Percentiles rank a stretch among this genome's conserved stretches.
phyloP scores from a whole-genome alignment of 2,888 invertebrate genomes.

The Girardia tigrina region DNA sequence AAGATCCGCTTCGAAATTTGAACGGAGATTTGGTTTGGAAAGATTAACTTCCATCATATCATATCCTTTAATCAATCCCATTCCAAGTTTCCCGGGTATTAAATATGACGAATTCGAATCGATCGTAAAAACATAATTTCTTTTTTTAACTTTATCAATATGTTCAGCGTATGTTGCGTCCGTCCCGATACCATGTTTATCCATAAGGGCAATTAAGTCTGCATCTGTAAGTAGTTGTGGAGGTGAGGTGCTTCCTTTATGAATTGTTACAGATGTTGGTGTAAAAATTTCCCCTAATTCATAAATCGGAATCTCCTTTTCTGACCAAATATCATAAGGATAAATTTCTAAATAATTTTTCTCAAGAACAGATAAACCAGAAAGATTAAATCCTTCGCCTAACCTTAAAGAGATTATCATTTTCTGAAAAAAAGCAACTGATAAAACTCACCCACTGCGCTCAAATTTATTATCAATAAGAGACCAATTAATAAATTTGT shows the following conservation, averaged over 20 bases:
- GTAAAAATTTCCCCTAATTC: conserved; percentile 47
- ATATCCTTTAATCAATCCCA: conserved; percentile 79
- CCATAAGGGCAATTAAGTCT: conserved; percentile 91
- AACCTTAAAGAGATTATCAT: background rate
- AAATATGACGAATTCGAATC: conserved; percentile 56
- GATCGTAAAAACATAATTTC: conserved; percentile 68
- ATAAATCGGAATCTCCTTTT: conserved; percentile 59
- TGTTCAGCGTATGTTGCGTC: conserved; percentile 99
- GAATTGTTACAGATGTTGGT: conserved; percentile 49
- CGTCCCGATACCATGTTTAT: conserved; percentile 88
- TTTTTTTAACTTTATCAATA: conserved; percentile 84
- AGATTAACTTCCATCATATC: conserved; percentile 74
- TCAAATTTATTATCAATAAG: background rate
- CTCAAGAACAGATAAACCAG: conserved; percentile 73
- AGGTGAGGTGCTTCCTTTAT: conserved; percentile 65
- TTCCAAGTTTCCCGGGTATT: conserved; percentile 81
- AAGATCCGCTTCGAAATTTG: conserved; percentile 76
- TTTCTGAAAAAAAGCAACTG: too few relatives aligned
- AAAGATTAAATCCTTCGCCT: conserved; percentile 53
- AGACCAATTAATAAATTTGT: background rate
- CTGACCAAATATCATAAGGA: conserved; percentile 52
- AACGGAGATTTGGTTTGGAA: conserved; percentile 77
- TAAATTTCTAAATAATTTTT: conserved; percentile 87
- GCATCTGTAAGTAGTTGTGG: conserved; percentile 87
- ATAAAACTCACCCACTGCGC: background rate